phyloP scores from a whole-genome alignment of 2,888 invertebrate species.

The Philonicus albiceps region DNA sequence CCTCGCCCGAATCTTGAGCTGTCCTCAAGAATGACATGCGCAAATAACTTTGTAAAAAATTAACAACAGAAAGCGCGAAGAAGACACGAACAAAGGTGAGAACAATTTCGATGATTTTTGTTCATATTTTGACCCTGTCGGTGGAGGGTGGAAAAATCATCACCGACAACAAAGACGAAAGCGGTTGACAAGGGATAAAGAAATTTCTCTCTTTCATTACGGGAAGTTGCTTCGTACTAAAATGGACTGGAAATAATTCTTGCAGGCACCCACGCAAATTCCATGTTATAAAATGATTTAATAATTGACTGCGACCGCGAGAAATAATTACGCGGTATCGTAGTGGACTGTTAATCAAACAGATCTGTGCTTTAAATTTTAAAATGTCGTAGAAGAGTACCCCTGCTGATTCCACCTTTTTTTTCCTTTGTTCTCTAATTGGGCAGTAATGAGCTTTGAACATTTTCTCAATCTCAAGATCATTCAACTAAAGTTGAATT shows the following conservation, averaged over 20 bases:
- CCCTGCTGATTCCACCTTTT: neutral
- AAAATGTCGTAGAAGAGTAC: neutral
- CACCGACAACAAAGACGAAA: neutral
- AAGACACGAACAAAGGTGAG: neutral
- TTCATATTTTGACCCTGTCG: neutral
- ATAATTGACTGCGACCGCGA: slow-evolving; percentile 1
- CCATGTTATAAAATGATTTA: slow-evolving; percentile 7
- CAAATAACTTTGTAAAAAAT: neutral
- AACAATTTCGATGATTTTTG: neutral
- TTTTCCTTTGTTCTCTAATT: neutral
- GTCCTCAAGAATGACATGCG: slow-evolving; percentile 16
- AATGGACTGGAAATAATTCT: slow-evolving; percentile 11
- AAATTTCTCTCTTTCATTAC: neutral
- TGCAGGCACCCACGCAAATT: slow-evolving; percentile 1
- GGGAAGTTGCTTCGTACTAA: neutral
- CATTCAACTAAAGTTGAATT: neutral
- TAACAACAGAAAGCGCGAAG: neutral
- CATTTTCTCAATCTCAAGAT: neutral
- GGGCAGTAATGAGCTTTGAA: neutral
- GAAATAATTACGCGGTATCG: neutral
- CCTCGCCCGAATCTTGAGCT: neutral
- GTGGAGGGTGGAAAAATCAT: neutral
- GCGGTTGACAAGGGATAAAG: neutral
- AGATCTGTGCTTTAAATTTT: neutral
- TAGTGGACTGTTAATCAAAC: neutral